Percentiles rank a stretch among this genome's conserved stretches.
These are phyloP conservation scores for Morpho achilles DNA, from an alignment of 2,888 invertebrate genomes.

Conservation along the genomic window DNA sequence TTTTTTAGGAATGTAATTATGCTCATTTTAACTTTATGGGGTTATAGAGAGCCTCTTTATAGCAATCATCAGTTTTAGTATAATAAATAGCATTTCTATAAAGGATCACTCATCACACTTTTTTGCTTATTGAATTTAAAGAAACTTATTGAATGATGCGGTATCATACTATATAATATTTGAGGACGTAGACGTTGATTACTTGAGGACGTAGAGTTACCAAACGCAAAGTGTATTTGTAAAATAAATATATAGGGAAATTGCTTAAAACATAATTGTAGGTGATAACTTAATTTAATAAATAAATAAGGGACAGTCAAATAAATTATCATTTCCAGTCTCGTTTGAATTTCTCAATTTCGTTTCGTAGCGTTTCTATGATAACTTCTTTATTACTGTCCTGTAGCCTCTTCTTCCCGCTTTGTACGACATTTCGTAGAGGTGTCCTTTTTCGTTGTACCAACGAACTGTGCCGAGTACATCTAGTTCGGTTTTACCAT, in stretches of 20 bases:
- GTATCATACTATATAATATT: no score
- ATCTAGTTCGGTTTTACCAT: slow-evolving; percentile 56
- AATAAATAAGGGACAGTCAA: slow-evolving; percentile 30
- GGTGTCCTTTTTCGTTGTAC: slow-evolving; percentile 68
- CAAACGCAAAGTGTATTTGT: no score
- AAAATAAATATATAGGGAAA: background rate
- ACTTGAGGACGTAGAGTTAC: no score
- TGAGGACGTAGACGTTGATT: no score
- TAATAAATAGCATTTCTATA: no score
- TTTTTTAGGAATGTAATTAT: no score
- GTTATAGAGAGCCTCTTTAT: no score
- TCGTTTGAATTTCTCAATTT: slow-evolving; percentile 23
- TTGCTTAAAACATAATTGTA: slow-evolving; percentile 2
- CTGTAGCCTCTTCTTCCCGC: slow-evolving; percentile 71
- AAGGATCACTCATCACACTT: no score
- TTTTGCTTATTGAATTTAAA: no score
- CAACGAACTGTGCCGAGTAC: slow-evolving; percentile 69
- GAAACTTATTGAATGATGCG: no score
- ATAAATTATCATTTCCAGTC: slow-evolving; percentile 40
- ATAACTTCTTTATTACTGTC: slow-evolving; percentile 65
- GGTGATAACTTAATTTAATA: slow-evolving; percentile 34
- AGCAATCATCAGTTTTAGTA: no score
- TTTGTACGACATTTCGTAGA: slow-evolving; percentile 73
- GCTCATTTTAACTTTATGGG: no score
- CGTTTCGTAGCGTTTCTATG: slow-evolving; percentile 30